Percentiles rank a stretch among this genome's conserved stretches.
Conservation (phyloP, 2,888 invertebrate genomes). For the Eulithis prunata region DNA sequence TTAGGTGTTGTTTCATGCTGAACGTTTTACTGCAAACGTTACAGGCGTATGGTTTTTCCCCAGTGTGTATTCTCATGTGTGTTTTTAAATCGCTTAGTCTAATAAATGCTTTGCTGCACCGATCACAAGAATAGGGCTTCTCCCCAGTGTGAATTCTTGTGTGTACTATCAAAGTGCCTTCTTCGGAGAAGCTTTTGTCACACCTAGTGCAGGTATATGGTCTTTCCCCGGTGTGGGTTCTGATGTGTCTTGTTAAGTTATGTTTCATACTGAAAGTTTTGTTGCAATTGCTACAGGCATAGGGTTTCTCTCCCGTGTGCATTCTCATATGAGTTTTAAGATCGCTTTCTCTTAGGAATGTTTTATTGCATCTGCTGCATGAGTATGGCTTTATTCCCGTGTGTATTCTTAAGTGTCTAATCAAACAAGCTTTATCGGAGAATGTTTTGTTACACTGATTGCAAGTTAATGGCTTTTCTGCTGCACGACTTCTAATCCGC, state of each 20-base stretch:
- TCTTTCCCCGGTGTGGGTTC: constrained; percentile 17
- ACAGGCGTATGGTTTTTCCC: constrained; percentile 9
- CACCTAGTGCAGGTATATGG: constrained; percentile 19
- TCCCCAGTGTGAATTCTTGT: constrained; percentile 24
- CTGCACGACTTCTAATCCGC: not conserved
- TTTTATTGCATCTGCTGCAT: constrained; percentile 9
- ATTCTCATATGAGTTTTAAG: constrained; percentile 17
- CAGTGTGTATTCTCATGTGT: constrained; percentile 10
- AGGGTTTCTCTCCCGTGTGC: constrained; percentile 19
- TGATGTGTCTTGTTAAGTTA: constrained; percentile 12
- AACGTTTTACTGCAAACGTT: constrained; percentile 9
- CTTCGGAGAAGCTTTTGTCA: constrained; percentile 20
- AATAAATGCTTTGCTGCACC: constrained; percentile 22
- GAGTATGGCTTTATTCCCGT: constrained; percentile 8
- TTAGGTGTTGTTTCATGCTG: constrained; percentile 18
- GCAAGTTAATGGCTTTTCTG: constrained; percentile 5
- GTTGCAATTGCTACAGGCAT: constrained; percentile 11
- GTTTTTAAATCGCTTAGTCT: constrained; percentile 13
- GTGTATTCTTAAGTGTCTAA: constrained; percentile 14
- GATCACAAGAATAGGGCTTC: constrained; percentile 21
- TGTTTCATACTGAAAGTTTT: constrained; percentile 18
- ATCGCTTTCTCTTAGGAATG: constrained; percentile 12
- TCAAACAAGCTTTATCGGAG: constrained; percentile 15
- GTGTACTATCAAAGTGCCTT: constrained; percentile 15
- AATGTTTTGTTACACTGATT: constrained; percentile 7